Percentiles rank a stretch among this genome's conserved stretches.
Conservation (phyloP, 23 tunicate species). For the Halocynthia roretzi region DNA sequence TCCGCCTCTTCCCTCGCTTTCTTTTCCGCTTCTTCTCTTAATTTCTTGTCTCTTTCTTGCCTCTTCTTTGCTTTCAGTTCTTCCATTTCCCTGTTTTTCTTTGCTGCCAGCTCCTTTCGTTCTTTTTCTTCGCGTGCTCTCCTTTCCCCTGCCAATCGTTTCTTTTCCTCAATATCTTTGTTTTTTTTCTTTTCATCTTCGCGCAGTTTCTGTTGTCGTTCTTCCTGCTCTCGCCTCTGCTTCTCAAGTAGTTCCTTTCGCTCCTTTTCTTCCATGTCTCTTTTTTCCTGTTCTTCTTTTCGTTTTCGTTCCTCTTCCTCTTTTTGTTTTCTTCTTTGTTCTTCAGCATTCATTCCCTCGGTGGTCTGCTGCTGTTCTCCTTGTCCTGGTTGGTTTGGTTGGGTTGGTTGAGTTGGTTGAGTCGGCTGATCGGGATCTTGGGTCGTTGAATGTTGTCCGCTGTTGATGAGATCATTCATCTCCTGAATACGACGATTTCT, state of each 20-base stretch:
- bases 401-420: slow-evolving; percentile 4
- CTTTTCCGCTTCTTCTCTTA: slow-evolving; percentile 6
- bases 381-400: background rate
- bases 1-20: background rate
- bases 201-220: background rate
- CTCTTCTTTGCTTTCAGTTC: background rate
- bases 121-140: slow-evolving; percentile 1
- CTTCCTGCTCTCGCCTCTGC: slow-evolving; percentile 2
- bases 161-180: background rate
- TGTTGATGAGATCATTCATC: background rate
- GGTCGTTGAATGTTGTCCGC: background rate
- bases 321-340: background rate
- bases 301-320: slow-evolving; percentile 4
- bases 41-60: slow-evolving; percentile 1
- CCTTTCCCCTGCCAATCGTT: background rate
- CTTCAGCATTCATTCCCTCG: background rate
- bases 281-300: slow-evolving; percentile 17
- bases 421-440: slow-evolving; percentile 11
- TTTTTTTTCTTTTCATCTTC: slow-evolving; percentile 14
- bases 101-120: background rate
- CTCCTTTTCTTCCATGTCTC: slow-evolving; percentile 3
- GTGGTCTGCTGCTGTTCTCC: background rate
- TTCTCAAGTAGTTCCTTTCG: slow-evolving; percentile 2
- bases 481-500: slow-evolving; percentile 8
- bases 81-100: background rate